A percentile compares a stretch with the other conserved stretches of the same genome.
These are phyloP conservation scores for Psittacara wagleri DNA, from an alignment of 2,113 vertebrate species.

Conservation along the genomic window DNA sequence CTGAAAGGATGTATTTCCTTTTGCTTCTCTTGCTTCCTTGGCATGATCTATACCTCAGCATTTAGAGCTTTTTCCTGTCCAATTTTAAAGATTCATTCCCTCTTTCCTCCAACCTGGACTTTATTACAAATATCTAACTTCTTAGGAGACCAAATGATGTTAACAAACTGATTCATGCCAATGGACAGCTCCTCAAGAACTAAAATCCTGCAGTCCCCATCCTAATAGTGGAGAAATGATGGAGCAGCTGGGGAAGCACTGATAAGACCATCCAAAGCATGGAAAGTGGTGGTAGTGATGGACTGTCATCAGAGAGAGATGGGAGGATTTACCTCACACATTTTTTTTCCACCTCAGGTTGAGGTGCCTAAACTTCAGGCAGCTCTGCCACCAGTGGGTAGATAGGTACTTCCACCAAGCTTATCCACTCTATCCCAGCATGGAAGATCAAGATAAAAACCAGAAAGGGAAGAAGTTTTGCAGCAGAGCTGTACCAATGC, in stretches of 20 bases:
- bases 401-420: neutral
- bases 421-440: neutral
- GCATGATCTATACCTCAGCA: neutral
- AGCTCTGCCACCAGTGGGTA: neutral
- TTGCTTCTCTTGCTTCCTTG: constrained; percentile 3
- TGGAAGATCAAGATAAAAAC: neutral
- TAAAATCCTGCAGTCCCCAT: neutral
- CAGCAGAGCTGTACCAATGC: neutral
- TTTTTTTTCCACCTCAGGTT: neutral
- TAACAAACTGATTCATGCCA: neutral
- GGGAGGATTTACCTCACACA: neutral
- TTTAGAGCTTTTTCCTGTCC: neutral
- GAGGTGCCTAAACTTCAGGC: neutral
- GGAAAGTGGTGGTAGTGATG: neutral
- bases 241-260: neutral
- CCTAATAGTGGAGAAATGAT: neutral
- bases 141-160: neutral
- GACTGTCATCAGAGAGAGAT: neutral
- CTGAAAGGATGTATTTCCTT: constrained; percentile 9
- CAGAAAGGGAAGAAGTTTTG: neutral
- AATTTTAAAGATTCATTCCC: neutral
- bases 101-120: neutral
- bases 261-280: neutral
- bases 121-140: neutral
- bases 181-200: neutral